Evolutionary conservation across 2,113 vertebrate species (phyloP).

Genomic region (Romanogobio albipinnatus): DNA sequence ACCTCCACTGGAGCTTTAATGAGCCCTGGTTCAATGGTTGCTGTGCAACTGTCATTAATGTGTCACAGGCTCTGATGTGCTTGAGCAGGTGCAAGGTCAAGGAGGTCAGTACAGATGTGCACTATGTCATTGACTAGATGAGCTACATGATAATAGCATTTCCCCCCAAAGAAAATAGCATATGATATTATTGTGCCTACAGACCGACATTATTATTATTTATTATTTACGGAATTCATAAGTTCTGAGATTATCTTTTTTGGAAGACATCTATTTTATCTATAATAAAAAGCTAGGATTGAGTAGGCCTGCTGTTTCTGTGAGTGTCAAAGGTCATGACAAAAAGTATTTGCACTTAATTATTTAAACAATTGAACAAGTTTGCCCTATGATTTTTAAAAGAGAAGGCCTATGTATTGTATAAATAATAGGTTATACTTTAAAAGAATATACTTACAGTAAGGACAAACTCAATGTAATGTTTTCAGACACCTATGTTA

Average conservation of each 20-base stretch:
- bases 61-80: constrained; percentile 25
- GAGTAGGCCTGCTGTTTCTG: neutral
- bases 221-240: constrained; percentile 40
- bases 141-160: neutral
- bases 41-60: constrained; percentile 51
- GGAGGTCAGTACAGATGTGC: constrained; percentile 24
- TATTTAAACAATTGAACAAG: neutral
- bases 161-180: neutral
- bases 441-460: too few species aligned
- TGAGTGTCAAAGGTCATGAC: constrained; percentile 1
- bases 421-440: too few species aligned
- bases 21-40: constrained; percentile 32
- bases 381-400: neutral
- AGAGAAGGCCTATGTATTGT: too few species aligned
- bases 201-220: neutral
- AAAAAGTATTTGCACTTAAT: neutral
- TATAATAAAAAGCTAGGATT: neutral
- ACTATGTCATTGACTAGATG: neutral
- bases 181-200: neutral
- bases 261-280: neutral
- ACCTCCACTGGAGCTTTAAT: constrained; percentile 41
- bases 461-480: neutral
- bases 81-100: constrained; percentile 39
- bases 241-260: neutral
- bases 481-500: neutral